These are phyloP conservation scores for Muraenolepis orangiensis DNA, from an alignment of 2,797 vertebrate species.

Conservation along the genomic window DNA sequence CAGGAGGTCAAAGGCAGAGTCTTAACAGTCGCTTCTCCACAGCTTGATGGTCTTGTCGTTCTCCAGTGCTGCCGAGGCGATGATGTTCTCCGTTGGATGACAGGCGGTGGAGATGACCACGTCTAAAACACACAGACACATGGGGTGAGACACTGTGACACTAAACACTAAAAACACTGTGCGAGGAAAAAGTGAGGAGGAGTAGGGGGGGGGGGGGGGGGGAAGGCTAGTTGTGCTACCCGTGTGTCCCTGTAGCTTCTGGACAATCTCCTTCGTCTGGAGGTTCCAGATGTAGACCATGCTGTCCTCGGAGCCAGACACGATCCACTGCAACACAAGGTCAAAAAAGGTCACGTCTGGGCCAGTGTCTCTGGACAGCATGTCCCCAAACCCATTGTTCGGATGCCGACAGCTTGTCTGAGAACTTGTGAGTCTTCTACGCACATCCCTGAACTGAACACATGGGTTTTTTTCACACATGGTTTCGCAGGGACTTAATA, in stretches of 20 bases:
- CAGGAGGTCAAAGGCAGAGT: not conserved
- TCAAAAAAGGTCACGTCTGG: not conserved
- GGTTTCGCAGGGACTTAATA: not conserved
- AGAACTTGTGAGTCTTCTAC: not conserved
- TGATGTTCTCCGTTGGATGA: constrained; percentile 99
- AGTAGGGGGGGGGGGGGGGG: not conserved
- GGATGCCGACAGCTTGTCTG: not conserved
- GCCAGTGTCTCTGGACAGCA: not conserved
- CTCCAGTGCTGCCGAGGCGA: constrained; percentile 95
- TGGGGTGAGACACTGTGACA: not conserved
- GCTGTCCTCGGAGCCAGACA: constrained; percentile 98
- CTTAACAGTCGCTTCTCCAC: constrained; percentile 99
- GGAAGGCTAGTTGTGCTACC: constrained; percentile 72
- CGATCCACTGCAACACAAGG: constrained; percentile 86
- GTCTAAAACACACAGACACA: constrained; percentile 69
- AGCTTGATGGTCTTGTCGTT: constrained; percentile 99
- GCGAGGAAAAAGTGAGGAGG: not conserved
- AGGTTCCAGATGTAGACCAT: constrained; percentile 99
- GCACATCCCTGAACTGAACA: not conserved
- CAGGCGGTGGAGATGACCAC: constrained; percentile 98
- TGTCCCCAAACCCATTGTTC: not conserved
- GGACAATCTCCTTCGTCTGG: constrained; percentile 99
- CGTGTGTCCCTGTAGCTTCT: constrained; percentile 98
- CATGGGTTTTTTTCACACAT: not conserved
- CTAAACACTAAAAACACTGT: too few species aligned